phyloP scores from a whole-genome alignment of 2,797 vertebrate genomes.

The Myotis daubentonii region DNA sequence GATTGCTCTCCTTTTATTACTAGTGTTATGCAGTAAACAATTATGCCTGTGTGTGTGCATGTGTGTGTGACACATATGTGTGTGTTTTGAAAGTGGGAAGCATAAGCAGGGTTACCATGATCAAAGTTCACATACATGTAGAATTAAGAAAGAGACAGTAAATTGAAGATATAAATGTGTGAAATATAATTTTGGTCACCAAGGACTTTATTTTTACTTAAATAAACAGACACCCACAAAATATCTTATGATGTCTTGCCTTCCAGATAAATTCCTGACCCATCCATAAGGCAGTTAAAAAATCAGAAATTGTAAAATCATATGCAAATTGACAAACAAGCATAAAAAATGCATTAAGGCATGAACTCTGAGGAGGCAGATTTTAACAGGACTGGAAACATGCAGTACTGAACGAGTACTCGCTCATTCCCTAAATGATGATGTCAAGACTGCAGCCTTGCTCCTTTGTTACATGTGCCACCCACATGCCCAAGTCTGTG shows the following conservation, averaged over 20 bases:
- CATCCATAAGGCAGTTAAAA: background rate
- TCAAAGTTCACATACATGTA: background rate
- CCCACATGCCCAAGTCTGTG: background rate
- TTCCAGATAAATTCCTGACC: background rate
- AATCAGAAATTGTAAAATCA: background rate
- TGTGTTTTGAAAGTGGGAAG: background rate
- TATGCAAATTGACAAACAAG: background rate
- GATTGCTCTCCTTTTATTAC: background rate
- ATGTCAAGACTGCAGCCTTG: background rate
- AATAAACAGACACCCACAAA: background rate
- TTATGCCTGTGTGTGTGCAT: background rate
- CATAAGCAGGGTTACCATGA: background rate
- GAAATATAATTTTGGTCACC: constrained; percentile 24
- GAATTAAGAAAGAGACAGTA: background rate
- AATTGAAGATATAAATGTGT: constrained; percentile 16
- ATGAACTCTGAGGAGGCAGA: background rate
- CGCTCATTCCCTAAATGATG: background rate
- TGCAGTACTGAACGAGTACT: background rate
- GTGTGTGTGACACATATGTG: background rate
- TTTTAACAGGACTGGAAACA: background rate
- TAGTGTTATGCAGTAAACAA: background rate
- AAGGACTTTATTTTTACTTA: constrained; percentile 38
- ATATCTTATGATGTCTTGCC: background rate
- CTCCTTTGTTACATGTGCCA: background rate
- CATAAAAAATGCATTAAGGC: background rate